phyloP scores from a whole-genome alignment of 2,888 invertebrate genomes.

The Pseudococcus viburni region DNA sequence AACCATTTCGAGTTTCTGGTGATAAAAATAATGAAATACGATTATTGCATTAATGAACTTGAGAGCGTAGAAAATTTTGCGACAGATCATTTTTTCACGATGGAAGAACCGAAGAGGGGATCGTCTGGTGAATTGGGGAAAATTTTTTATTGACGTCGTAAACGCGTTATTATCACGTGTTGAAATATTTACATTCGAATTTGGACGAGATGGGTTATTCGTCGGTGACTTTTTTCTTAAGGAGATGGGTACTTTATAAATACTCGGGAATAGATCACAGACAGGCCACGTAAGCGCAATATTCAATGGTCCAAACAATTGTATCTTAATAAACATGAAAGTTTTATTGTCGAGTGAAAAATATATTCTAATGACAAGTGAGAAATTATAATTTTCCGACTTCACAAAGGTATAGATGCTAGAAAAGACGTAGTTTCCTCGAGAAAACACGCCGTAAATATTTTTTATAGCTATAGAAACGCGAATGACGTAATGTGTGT shows the following conservation, averaged over 20 bases:
- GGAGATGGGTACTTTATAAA: neutral
- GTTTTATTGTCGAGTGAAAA: neutral
- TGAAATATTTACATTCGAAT: constrained; percentile 20
- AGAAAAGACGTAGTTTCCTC: neutral
- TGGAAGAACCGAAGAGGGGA: neutral
- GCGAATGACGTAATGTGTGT: constrained; percentile 2
- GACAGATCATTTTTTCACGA: neutral
- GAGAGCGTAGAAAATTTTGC: constrained; percentile 26
- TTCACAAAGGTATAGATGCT: neutral
- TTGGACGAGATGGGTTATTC: neutral
- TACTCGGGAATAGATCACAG: neutral
- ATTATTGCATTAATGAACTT: constrained; percentile 45
- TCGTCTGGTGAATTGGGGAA: neutral
- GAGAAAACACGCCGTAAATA: constrained; percentile 17
- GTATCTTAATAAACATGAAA: neutral
- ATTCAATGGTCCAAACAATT: neutral
- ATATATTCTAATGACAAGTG: constrained; percentile 26
- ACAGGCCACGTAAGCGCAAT: neutral
- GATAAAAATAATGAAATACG: constrained; percentile 24
- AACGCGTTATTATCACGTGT: constrained; percentile 28
- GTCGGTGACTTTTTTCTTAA: neutral
- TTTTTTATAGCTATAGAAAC: constrained; percentile 7
- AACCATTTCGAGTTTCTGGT: neutral
- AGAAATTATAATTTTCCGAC: constrained; percentile 7
- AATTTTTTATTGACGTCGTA: constrained; percentile 5